Percentiles rank a stretch among this genome's conserved stretches.
phyloP scores from a whole-genome alignment of 2,113 vertebrate genomes.

The Crotalus helleri region DNA sequence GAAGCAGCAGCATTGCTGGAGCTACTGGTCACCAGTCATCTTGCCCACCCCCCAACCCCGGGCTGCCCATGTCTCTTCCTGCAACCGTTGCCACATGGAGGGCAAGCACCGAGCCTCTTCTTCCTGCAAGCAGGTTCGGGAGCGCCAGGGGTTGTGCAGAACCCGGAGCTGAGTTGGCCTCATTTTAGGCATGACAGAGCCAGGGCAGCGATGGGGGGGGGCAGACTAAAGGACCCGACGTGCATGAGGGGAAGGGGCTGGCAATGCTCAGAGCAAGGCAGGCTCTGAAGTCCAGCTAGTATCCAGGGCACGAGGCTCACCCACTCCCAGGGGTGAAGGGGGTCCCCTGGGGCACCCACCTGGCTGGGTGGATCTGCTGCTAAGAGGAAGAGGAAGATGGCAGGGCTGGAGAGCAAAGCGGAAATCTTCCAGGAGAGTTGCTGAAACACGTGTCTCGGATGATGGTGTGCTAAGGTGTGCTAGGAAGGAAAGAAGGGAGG shows the following conservation, averaged over 20 bases:
- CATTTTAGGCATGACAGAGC: neutral
- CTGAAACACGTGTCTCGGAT: neutral
- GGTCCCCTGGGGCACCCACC: neutral
- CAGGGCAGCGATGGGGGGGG: neutral
- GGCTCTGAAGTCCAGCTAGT: neutral
- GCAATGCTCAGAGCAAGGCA: neutral
- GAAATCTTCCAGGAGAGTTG: neutral
- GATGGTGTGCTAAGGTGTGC: neutral
- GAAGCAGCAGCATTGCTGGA: neutral
- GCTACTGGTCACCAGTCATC: neutral
- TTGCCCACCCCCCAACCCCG: neutral
- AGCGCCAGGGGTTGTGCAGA: neutral
- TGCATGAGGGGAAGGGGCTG: neutral
- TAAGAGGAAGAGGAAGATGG: neutral
- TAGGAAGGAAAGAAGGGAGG: too few species aligned
- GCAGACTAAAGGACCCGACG: neutral
- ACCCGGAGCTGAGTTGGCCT: neutral
- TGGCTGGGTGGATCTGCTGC: neutral
- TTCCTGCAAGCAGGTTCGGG: neutral
- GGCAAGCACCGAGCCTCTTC: neutral
- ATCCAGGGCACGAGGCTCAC: neutral
- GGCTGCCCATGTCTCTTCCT: neutral
- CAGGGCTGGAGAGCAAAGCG: neutral
- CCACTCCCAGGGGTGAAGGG: neutral
- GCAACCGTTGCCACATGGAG: neutral